Conservation (phyloP, 2,888 invertebrate genomes). For the Hypsopygia costalis region DNA sequence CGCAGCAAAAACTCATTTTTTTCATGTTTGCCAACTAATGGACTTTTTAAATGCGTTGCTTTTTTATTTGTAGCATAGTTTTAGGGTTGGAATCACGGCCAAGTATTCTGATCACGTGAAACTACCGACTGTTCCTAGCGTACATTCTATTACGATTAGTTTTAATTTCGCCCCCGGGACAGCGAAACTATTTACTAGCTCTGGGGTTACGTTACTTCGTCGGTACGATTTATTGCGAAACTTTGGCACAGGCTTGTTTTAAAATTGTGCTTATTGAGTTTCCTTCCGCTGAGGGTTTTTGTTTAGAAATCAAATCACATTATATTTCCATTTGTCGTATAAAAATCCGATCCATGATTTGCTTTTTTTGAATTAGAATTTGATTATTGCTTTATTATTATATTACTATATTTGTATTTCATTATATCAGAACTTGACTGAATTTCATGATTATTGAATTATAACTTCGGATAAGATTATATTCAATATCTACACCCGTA, state of each 20-base stretch:
- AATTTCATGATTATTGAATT: too few species aligned
- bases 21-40: conserved; percentile 40
- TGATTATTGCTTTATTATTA: too few species aligned
- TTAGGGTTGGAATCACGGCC: conserved; percentile 17
- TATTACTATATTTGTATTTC: too few species aligned
- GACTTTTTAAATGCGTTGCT: conserved; percentile 44
- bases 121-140: conserved; percentile 20
- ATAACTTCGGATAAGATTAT: too few species aligned
- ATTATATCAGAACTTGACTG: too few species aligned
- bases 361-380: too few species aligned
- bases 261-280: conserved; percentile 16
- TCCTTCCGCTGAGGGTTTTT: too few species aligned
- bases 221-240: conserved; percentile 36
- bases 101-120: conserved; percentile 41
- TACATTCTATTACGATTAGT: conserved; percentile 42
- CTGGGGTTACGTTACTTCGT: conserved; percentile 21
- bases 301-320: too few species aligned
- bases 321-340: too few species aligned
- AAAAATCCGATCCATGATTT: too few species aligned
- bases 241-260: conserved; percentile 26
- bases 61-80: conserved; percentile 26
- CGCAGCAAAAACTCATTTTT: conserved; percentile 34
- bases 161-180: conserved; percentile 46
- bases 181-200: conserved; percentile 32
- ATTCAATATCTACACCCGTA: too few species aligned